A percentile compares a stretch with the other conserved stretches of the same genome.
These are phyloP conservation scores for Heliconius hortense DNA, from an alignment of 2,888 invertebrate genomes.

Conservation along the genomic window DNA sequence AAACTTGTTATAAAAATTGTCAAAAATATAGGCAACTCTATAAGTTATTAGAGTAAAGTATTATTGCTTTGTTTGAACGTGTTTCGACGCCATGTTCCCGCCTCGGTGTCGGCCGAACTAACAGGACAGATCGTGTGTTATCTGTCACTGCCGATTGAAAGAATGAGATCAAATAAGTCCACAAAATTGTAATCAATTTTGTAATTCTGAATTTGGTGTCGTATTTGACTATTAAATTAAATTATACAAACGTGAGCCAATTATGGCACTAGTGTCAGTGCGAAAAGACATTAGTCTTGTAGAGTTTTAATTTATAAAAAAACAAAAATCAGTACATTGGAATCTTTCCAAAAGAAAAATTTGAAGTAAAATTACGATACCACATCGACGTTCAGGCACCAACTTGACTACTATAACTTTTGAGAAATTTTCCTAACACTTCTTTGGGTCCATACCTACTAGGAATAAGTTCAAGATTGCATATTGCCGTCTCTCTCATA, in stretches of 20 bases:
- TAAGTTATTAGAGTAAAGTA: neutral
- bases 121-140: constrained; percentile 25
- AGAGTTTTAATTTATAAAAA: constrained; percentile 60
- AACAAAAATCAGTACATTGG: constrained; percentile 79
- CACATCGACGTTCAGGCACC: constrained; percentile 74
- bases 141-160: constrained; percentile 58
- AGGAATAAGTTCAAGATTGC: constrained; percentile 46
- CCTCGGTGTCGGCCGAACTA: constrained; percentile 20
- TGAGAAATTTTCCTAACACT: constrained; percentile 69
- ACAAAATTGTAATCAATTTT: constrained; percentile 56
- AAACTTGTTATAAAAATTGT: constrained; percentile 1
- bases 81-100: constrained; percentile 14
- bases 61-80: constrained; percentile 25
- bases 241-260: constrained; percentile 72
- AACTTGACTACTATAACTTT: constrained; percentile 65
- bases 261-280: constrained; percentile 80
- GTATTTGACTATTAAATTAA: constrained; percentile 75
- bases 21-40: constrained; percentile 21
- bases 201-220: constrained; percentile 78
- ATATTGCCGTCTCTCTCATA: constrained; percentile 30
- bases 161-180: constrained; percentile 78
- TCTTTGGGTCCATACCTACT: constrained; percentile 61
- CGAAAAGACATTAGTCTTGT: constrained; percentile 73
- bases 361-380: constrained; percentile 57
- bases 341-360: constrained; percentile 66